phyloP scores from a whole-genome alignment of 2,797 vertebrate genomes.

The Tenualosa thibaudeaui region DNA sequence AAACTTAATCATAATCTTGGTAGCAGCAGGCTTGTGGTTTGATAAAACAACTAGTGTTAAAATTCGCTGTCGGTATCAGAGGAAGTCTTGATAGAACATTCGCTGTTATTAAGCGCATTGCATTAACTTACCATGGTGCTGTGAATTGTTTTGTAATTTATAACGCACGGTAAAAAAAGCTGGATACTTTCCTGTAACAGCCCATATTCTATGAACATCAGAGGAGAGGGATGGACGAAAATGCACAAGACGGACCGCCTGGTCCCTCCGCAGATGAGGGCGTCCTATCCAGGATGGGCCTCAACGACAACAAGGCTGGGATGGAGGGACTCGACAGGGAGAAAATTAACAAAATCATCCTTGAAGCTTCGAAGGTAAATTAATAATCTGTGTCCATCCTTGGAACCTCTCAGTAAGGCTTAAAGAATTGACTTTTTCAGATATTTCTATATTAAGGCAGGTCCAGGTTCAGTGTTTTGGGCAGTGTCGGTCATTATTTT shows the following conservation, averaged over 20 bases:
- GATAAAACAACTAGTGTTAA: neutral
- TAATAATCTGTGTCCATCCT: neutral
- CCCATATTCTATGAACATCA: neutral
- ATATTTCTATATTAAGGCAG: too few relatives aligned
- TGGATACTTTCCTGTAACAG: neutral
- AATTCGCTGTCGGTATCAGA: too few relatives aligned
- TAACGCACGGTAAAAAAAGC: neutral
- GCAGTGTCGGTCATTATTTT: too few relatives aligned
- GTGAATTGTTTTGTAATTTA: neutral
- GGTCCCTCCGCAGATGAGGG: slow-evolving; percentile 55
- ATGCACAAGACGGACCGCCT: neutral
- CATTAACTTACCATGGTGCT: neutral
- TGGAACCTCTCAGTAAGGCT: neutral
- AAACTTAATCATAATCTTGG: neutral
- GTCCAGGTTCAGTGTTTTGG: too few relatives aligned
- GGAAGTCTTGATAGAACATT: neutral
- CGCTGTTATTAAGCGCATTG: neutral
- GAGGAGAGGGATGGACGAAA: neutral
- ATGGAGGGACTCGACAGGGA: slow-evolving; percentile 97
- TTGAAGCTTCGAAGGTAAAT: slow-evolving; percentile 89
- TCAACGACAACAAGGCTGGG: slow-evolving; percentile 98
- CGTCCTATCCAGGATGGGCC: slow-evolving; percentile 87
- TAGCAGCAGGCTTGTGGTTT: neutral
- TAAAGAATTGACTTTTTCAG: neutral
- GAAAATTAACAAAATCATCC: slow-evolving; percentile 97